Evolutionary conservation across 2,113 vertebrate genomes (phyloP).

Genomic region (Pleuronectes platessa): DNA sequence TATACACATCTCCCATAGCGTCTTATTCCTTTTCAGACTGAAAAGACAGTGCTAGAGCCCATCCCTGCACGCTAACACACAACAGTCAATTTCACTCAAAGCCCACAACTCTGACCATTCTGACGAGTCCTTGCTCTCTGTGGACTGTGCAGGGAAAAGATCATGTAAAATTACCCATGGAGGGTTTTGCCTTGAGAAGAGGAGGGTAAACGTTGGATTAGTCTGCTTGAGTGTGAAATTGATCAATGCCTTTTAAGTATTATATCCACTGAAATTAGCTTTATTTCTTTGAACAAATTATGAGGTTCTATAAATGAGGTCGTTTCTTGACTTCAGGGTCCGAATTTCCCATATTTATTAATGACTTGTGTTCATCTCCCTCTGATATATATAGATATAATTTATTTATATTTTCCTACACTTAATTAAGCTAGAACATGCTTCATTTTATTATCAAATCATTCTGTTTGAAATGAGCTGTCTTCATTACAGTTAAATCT

Average conservation of each 20-base stretch:
- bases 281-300: neutral
- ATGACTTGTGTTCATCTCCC: slow-evolving; percentile 12
- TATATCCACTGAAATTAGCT: neutral
- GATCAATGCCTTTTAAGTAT: neutral
- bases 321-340: slow-evolving; percentile 24
- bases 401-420: slow-evolving; percentile 38
- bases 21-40: neutral
- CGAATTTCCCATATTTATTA: slow-evolving; percentile 46
- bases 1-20: neutral
- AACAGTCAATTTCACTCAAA: slow-evolving; percentile 12
- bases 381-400: slow-evolving; percentile 49
- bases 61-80: slow-evolving; percentile 27
- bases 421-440: slow-evolving; percentile 31
- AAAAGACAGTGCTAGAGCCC: neutral
- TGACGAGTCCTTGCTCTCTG: too few species aligned
- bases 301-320: slow-evolving; percentile 6
- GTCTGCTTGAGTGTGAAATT: neutral
- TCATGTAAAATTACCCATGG: neutral
- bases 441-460: slow-evolving; percentile 28
- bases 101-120: neutral
- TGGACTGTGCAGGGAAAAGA: neutral
- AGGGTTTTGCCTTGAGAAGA: neutral
- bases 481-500: slow-evolving; percentile 15
- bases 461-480: slow-evolving; percentile 5
- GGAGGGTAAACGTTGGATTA: neutral